Conservation (phyloP, 2,797 vertebrate species). For the Acomys russatus region DNA sequence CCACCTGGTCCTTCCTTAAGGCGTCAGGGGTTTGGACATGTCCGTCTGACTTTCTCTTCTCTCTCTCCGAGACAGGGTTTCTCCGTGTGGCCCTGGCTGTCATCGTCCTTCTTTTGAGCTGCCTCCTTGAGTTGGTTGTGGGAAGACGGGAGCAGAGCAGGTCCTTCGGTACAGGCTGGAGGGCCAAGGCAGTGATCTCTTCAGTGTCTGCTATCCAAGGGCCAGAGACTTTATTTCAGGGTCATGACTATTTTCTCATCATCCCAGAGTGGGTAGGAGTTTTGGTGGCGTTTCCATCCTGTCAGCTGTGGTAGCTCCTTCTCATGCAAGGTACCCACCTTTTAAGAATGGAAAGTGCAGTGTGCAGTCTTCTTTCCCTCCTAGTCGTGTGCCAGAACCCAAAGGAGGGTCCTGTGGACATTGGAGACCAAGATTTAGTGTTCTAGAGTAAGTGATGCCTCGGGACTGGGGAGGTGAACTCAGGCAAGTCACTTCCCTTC, state of each 20-base stretch:
- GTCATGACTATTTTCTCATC: constrained; percentile 48
- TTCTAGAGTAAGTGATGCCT: background rate
- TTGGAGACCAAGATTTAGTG: background rate
- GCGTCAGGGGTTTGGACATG: background rate
- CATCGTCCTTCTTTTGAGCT: background rate
- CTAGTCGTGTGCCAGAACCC: background rate
- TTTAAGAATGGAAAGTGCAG: constrained; percentile 43
- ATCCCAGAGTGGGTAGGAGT: constrained; percentile 57
- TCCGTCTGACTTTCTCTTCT: constrained; percentile 13
- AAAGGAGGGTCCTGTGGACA: background rate
- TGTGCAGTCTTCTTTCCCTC: background rate
- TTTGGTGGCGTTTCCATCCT: constrained; percentile 64
- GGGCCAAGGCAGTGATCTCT: background rate
- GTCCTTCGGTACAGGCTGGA: background rate
- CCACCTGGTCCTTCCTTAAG: background rate
- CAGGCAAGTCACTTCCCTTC: constrained; percentile 72
- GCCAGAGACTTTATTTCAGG: constrained; percentile 36
- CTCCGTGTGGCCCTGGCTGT: background rate
- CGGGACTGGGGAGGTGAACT: constrained; percentile 62
- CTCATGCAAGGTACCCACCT: constrained; percentile 33
- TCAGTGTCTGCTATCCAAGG: background rate
- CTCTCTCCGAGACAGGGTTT: background rate
- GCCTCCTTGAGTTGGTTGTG: background rate
- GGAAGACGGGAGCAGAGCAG: background rate
- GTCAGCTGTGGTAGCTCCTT: constrained; percentile 75